Evolutionary conservation across 2,113 vertebrate species (phyloP).

Genomic region (Lethenteron reissneri): DNA sequence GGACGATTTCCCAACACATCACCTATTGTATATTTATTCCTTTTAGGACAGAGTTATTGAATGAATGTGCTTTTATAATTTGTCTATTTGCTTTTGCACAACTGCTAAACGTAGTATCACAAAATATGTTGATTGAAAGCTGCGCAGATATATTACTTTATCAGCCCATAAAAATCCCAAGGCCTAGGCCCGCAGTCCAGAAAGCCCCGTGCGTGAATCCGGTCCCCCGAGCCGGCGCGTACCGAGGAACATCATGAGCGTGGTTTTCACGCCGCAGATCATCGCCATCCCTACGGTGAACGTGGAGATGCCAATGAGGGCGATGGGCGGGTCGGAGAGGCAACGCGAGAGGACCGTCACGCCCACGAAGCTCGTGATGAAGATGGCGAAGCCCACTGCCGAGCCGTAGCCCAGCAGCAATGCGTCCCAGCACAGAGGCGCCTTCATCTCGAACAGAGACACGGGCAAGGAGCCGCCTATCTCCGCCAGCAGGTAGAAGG

Average conservation of each 20-base stretch:
- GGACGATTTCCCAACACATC: no score
- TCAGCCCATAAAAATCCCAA: no score
- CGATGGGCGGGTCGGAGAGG: background rate
- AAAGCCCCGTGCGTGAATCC: no score
- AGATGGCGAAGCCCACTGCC: background rate
- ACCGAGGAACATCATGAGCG: slow-evolving; percentile 5
- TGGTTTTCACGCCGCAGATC: background rate
- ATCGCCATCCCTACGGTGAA: slow-evolving; percentile 1
- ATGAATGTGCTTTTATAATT: no score
- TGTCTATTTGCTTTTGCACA: no score
- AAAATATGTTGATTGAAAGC: no score
- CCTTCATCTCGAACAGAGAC: background rate
- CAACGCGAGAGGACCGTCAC: background rate
- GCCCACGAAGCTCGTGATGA: background rate
- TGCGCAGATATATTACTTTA: no score
- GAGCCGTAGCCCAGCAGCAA: slow-evolving; percentile 2
- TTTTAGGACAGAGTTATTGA: no score
- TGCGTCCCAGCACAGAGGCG: background rate
- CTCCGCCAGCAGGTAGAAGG: background rate
- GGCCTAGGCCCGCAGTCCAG: no score
- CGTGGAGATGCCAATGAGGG: background rate
- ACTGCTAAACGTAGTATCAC: no score
- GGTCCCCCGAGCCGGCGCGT: background rate
- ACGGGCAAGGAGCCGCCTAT: background rate
- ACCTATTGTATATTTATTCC: no score